These are phyloP conservation scores for Myotis planiceps DNA, from an alignment of 2,797 vertebrate species.

Conservation along the genomic window DNA sequence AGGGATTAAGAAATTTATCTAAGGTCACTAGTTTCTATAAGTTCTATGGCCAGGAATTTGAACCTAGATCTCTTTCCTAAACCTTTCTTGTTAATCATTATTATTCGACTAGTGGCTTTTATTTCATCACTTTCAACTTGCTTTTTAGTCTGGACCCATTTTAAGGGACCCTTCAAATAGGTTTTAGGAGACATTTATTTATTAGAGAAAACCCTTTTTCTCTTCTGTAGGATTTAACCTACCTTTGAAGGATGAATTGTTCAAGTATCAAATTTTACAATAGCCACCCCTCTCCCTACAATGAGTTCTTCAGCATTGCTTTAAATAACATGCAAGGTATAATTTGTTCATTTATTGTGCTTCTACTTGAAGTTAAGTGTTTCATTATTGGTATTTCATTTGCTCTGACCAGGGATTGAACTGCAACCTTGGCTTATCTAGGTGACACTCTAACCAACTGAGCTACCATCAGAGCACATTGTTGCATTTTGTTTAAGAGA, in stretches of 20 bases:
- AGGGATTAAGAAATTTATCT: background rate
- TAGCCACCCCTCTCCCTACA: background rate
- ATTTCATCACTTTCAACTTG: conserved; percentile 5
- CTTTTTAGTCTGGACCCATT: background rate
- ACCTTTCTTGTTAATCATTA: background rate
- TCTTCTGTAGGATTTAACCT: background rate
- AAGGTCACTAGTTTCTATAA: background rate
- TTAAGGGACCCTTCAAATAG: background rate
- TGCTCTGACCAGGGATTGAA: background rate
- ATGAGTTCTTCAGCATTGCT: background rate
- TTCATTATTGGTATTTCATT: background rate
- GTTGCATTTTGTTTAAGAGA: conserved; percentile 2
- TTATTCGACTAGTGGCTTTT: background rate
- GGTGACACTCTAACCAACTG: background rate
- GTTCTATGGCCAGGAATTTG: background rate
- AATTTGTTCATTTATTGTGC: conserved; percentile 5
- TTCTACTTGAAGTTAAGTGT: background rate
- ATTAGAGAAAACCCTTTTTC: background rate
- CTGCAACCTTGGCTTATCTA: background rate
- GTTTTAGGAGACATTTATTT: background rate
- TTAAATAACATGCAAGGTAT: background rate
- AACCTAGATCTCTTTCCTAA: background rate
- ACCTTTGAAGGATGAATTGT: conserved; percentile 26
- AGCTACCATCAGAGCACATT: background rate
- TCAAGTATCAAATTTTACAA: background rate